phyloP scores from a whole-genome alignment of 2,888 invertebrate species.

The Thyatira batis region DNA sequence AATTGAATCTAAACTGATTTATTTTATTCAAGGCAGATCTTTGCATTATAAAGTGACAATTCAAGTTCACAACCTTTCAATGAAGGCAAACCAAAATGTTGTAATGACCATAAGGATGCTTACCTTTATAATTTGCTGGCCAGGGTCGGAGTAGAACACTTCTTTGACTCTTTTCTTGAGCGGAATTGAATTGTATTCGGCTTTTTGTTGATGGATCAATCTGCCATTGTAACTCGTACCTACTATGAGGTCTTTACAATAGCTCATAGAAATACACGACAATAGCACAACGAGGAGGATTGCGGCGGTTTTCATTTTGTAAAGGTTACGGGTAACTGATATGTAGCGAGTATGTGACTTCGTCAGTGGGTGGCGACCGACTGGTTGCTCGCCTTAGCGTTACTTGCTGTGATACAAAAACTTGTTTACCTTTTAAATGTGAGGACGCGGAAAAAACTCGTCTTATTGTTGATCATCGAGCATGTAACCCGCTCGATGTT shows the following conservation, averaged over 20 bases:
- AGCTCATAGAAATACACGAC: conserved; percentile 51
- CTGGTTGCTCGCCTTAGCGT: conserved; percentile 35
- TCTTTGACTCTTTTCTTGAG: conserved; percentile 76
- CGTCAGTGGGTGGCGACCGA: conserved; percentile 46
- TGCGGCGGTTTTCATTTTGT: conserved; percentile 61
- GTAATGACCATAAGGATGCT: conserved; percentile 9
- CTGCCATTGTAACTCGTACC: conserved; percentile 72
- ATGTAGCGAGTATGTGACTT: conserved; percentile 33
- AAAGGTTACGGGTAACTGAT: conserved; percentile 18
- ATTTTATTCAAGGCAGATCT: no score
- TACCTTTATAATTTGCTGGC: conserved; percentile 76
- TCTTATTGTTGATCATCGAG: conserved; percentile 24
- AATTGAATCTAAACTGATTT: no score
- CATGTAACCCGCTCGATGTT: no score
- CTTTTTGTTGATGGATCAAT: conserved; percentile 66
- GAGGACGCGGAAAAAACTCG: conserved; percentile 53
- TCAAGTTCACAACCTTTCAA: background rate
- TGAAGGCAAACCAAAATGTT: background rate
- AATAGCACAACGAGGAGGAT: conserved; percentile 53
- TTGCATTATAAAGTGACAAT: background rate
- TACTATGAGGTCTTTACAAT: conserved; percentile 71
- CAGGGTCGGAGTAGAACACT: conserved; percentile 70
- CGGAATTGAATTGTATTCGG: conserved; percentile 70
- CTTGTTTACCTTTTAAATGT: conserved; percentile 48
- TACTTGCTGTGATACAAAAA: conserved; percentile 28